A percentile compares a stretch with the other conserved stretches of the same genome.
Evolutionary conservation across 2,888 invertebrate genomes (phyloP).

Genomic region (Andrena minutula): DNA sequence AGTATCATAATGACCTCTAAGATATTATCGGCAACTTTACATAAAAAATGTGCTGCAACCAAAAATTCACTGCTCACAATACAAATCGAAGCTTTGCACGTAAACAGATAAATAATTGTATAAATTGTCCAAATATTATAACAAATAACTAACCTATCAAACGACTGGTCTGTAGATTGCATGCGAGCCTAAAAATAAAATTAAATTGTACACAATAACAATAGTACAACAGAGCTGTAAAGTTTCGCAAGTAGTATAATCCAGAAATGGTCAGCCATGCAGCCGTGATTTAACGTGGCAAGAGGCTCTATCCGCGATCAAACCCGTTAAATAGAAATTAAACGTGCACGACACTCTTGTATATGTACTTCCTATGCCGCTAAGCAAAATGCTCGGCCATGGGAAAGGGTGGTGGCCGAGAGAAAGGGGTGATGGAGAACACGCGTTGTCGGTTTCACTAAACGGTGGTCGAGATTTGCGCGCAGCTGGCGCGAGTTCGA

Average conservation of each 20-base stretch:
- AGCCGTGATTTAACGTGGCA: too few relatives aligned
- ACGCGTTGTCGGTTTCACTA: conserved; percentile 44
- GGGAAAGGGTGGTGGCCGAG: conserved; percentile 22
- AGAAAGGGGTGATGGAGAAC: conserved; percentile 35
- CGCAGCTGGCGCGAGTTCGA: conserved; percentile 48
- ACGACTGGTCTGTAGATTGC: too few relatives aligned
- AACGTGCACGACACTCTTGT: conserved; percentile 8
- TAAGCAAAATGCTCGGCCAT: conserved; percentile 27
- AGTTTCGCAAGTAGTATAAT: not conserved
- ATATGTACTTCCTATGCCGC: not conserved
- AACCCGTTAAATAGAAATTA: conserved; percentile 24
- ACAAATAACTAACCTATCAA: too few relatives aligned
- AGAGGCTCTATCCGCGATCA: not conserved
- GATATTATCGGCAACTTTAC: too few relatives aligned
- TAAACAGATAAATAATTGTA: too few relatives aligned
- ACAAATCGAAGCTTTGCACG: too few relatives aligned
- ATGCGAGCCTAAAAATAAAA: too few relatives aligned
- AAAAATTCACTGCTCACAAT: too few relatives aligned
- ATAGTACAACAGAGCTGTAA: not conserved
- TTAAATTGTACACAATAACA: not conserved
- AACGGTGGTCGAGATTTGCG: conserved; percentile 56
- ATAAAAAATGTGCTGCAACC: too few relatives aligned
- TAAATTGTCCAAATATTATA: too few relatives aligned
- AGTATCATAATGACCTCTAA: too few relatives aligned
- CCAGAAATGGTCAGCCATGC: not conserved